Evolutionary conservation across 2,797 vertebrate genomes (phyloP).

Genomic region (Pagetopsis macropterus): DNA sequence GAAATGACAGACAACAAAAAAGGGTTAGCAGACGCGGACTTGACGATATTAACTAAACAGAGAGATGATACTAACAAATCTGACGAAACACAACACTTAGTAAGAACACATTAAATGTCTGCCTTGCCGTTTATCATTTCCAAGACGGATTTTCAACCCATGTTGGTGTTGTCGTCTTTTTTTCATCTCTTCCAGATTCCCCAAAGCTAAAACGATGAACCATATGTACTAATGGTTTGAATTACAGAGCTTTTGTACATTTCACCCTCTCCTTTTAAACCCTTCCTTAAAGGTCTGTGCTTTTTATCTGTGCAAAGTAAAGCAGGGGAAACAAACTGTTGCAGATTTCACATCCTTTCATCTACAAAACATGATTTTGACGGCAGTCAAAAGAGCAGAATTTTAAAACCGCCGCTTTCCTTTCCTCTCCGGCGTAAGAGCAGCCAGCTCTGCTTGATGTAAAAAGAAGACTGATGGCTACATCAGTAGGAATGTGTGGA

Average conservation of each 20-base stretch:
- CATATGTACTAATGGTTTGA: background rate
- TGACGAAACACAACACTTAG: background rate
- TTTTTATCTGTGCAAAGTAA: conserved; percentile 16
- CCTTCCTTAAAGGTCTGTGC: background rate
- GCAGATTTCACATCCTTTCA: conserved; percentile 22
- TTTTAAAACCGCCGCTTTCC: conserved; percentile 33
- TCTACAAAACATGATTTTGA: conserved; percentile 35
- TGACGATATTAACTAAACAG: no score
- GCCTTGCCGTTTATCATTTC: background rate
- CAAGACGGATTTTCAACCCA: no score
- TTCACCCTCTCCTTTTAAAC: conserved; percentile 3
- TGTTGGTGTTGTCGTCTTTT: background rate
- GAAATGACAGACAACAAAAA: no score
- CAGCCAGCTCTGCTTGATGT: conserved; percentile 26
- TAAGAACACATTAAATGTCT: background rate
- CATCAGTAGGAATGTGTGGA: conserved; percentile 48
- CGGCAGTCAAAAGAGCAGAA: conserved; percentile 31
- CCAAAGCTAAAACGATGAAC: background rate
- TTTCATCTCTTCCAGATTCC: background rate
- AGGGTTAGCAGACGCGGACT: no score
- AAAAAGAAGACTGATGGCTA: conserved; percentile 40
- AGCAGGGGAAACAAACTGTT: conserved; percentile 31
- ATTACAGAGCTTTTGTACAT: background rate
- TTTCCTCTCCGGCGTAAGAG: conserved; percentile 38
- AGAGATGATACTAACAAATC: no score